Base-by-base conservation (phyloP, 1,140 invertebrate genomes). In the Drosophila funebris region DNA sequence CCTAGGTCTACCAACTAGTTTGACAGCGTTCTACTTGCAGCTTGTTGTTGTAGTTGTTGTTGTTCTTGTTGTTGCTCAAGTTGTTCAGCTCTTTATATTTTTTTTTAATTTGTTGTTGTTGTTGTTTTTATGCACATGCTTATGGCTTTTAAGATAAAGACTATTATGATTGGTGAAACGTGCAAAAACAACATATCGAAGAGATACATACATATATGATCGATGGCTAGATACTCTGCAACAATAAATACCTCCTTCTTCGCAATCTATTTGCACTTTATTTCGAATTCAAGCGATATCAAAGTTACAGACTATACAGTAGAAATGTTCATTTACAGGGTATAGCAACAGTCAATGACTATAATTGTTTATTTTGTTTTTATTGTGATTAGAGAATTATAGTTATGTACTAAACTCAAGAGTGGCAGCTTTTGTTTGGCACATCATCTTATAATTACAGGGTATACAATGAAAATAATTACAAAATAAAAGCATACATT, bases 1-100 rank as follows among this genome's bases (percentile, higher is more conserved):
- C 82, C 82, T 87, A 87, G 82, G 82, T 87, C 82, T 88, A 87
- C 54, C 78, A 87, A 87, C 82, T 85, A 81, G 82, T 87, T 87
- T 64, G 60, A 74, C 77, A 67, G 53, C 63, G 22, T 36, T 43
- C 31, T 39, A 61, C 27, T 52, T 50, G 27, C 22, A 9, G 16
- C 37, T 63, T 63, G 33, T 44, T 57, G 14, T 18, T 8, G 39
- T 31, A 31, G 27, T 16, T 29, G 20, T 27, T 61, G 3, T 18
- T 16, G 39, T 31, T 50, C 13, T 31, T 29, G 20, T 58, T 63
- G 33, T 44, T 57, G 14, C 7, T n/a, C n/a, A n/a, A n/a, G n/a
- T n/a, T n/a, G n/a, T n/a, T n/a, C n/a, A n/a, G n/a, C n/a, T n/a
- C n/a, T n/a, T n/a, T n/a, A n/a, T n/a, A n/a, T n/a, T n/a, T n/a